phyloP scores from a whole-genome alignment of 2,888 invertebrate species.

The Zygaena filipendulae region DNA sequence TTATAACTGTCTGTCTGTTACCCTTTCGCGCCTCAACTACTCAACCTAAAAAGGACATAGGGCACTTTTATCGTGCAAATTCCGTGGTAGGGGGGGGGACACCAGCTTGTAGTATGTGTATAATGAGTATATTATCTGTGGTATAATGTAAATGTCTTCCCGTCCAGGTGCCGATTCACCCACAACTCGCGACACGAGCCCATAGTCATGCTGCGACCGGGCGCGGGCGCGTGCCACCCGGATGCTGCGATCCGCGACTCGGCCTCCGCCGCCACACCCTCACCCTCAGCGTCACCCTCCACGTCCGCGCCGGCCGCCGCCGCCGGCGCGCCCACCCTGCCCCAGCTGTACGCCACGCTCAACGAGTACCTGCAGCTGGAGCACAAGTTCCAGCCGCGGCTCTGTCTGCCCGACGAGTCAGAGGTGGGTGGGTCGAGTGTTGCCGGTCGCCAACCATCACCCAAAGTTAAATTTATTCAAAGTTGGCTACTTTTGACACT shows the following conservation, averaged over 20 bases:
- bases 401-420: slow-evolving; percentile 72
- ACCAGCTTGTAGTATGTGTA: too few species aligned
- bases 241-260: slow-evolving; percentile 57
- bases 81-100: too few species aligned
- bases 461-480: not conserved
- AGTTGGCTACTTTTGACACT: too few species aligned
- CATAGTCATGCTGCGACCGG: slow-evolving; percentile 66
- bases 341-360: slow-evolving; percentile 64
- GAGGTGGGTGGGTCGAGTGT: slow-evolving; percentile 57
- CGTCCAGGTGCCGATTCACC: slow-evolving; percentile 68
- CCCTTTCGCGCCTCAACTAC: too few species aligned
- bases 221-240: slow-evolving; percentile 75
- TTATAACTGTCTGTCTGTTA: too few species aligned
- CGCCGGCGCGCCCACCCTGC: slow-evolving; percentile 26
- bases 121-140: too few species aligned
- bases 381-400: slow-evolving; percentile 75
- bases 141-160: too few species aligned
- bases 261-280: slow-evolving; percentile 18
- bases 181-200: slow-evolving; percentile 49
- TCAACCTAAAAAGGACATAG: too few species aligned
- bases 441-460: not conserved
- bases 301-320: slow-evolving; percentile 18
- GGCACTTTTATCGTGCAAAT: too few species aligned
- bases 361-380: slow-evolving; percentile 77
- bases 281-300: slow-evolving; percentile 21